Evolutionary conservation across 2,888 invertebrate species (phyloP), one percentile per base, ranked within the genome.

Genomic region (Brenthis ino): DNA sequence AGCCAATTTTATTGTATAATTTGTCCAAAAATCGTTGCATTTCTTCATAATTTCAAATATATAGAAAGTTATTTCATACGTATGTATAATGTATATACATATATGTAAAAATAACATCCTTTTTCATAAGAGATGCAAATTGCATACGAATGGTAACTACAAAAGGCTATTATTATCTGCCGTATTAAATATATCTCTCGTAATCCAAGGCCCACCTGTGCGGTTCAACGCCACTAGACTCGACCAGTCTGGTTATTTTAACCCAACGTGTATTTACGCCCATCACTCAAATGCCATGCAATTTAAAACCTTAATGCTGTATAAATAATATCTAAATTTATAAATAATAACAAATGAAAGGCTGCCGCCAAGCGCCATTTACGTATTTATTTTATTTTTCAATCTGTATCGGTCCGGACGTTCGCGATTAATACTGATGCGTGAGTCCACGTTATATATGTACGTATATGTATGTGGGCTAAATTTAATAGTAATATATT

Each of bases 131-230:
- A 37, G 57, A n/a, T 54, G 13, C 8, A 54, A 24, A 13, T 6
- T 54, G 24, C 20, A 54, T 24, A 54, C 51, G 12, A 47, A 66
- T 55, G 66, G 48, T 33, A 51, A 66, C 66, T 55, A 66, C 66
- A 55, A 63, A 67, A 66, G 63, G 57, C 64, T 69, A 69, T 71
- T 88, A 91, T 89, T 88, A 89, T 88, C 89, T 81, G 82, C 81
- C 80, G 84, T 87, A 90, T 89, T 89, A 86, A 86, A 86, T 88
- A 85, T 88, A 90, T 90, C 85, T 88, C 84, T 86, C 87, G 85
- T 89, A 87, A 88, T 87, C 87, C 91, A 90, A 88, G 87, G 89
- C 86, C 89, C 89, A 87, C 87, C 88, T 87, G 87, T 84, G 84
- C 85, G 85, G 91, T 91, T 91, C 91, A 91, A 86, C 89, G 90